These are phyloP conservation scores for Halocynthia roretzi DNA, from an alignment of 23 tunicate genomes.

Conservation along the genomic window DNA sequence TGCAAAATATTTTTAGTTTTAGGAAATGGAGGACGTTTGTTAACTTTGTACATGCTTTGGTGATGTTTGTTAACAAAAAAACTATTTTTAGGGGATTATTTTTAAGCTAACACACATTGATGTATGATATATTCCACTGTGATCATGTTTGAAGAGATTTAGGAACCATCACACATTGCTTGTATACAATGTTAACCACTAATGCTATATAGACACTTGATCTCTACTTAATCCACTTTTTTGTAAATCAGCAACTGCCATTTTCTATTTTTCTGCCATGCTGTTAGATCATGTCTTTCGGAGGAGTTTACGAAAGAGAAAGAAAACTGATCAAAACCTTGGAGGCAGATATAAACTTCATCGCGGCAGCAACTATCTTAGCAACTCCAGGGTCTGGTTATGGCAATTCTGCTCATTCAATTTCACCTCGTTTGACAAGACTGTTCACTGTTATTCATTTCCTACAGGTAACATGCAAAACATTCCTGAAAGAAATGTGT, in stretches of 20 bases:
- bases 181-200: too few species aligned
- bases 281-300: constrained; percentile 29
- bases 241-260: background rate
- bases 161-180: too few species aligned
- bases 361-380: constrained; percentile 50
- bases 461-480: constrained; percentile 28
- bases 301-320: constrained; percentile 57
- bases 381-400: constrained; percentile 60
- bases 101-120: too few species aligned
- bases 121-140: too few species aligned
- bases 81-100: too few species aligned
- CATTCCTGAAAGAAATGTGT: background rate
- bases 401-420: constrained; percentile 16
- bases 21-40: too few species aligned
- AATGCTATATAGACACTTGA: too few species aligned
- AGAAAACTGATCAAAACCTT: constrained; percentile 57
- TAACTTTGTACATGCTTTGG: too few species aligned
- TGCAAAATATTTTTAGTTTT: too few species aligned
- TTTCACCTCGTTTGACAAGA: constrained; percentile 57
- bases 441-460: constrained; percentile 47
- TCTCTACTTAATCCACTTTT: background rate
- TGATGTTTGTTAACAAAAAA: too few species aligned
- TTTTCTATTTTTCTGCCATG: background rate
- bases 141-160: too few species aligned
- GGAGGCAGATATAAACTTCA: constrained; percentile 53